A percentile compares a stretch with the other conserved stretches of the same genome.
Evolutionary conservation across 2,888 invertebrate genomes (phyloP).

Genomic region (Atethmia centrago): DNA sequence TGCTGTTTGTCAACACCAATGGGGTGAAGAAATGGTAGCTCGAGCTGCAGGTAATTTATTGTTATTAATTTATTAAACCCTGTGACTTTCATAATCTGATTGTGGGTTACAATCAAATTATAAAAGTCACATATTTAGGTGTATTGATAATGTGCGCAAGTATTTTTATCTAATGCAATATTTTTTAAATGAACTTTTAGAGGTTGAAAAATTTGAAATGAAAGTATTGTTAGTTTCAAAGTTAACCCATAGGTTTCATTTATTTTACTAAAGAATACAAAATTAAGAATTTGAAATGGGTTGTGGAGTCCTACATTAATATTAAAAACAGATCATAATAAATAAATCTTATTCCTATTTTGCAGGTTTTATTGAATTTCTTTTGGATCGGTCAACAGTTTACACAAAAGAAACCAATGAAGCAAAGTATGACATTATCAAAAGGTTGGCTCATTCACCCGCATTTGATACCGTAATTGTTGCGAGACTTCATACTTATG

Average conservation of each 20-base stretch:
- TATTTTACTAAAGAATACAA: constrained; percentile 7
- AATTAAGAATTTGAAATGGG: background rate
- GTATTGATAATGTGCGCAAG: background rate
- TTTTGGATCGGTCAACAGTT: constrained; percentile 94
- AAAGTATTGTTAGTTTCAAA: background rate
- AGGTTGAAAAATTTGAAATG: constrained; percentile 4
- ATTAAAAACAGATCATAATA: background rate
- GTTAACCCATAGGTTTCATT: background rate
- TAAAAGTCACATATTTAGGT: background rate
- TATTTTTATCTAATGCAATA: background rate
- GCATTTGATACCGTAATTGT: constrained; percentile 92
- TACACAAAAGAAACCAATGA: constrained; percentile 93
- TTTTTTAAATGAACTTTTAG: background rate
- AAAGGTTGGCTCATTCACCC: constrained; percentile 89
- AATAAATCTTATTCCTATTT: constrained; percentile 50
- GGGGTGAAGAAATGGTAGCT: constrained; percentile 95
- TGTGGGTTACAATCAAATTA: background rate
- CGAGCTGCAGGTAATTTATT: constrained; percentile 91
- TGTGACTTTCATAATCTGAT: too few relatives aligned
- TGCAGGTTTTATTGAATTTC: constrained; percentile 94
- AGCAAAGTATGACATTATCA: constrained; percentile 93
- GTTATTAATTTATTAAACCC: background rate
- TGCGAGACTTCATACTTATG: constrained; percentile 92
- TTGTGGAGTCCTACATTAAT: background rate
- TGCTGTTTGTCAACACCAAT: constrained; percentile 92